These are phyloP conservation scores for Celastrina argiolus DNA, from an alignment of 2,888 invertebrate species.

Conservation along the genomic window DNA sequence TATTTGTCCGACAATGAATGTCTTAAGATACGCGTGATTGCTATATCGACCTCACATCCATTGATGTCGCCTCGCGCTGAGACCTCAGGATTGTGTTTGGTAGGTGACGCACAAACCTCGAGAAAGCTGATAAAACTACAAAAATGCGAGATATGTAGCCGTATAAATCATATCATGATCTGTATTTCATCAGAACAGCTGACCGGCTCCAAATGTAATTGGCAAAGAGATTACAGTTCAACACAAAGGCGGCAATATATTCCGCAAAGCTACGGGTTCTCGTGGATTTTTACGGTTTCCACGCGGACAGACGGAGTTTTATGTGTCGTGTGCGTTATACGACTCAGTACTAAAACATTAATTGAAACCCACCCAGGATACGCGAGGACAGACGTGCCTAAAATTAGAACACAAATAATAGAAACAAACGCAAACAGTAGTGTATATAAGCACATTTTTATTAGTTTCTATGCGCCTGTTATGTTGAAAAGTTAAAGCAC, in stretches of 20 bases:
- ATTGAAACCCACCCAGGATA: not conserved
- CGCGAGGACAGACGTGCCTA: not conserved
- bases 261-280: not conserved
- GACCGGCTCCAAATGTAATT: not conserved
- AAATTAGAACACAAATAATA: not conserved
- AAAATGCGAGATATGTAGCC: not conserved
- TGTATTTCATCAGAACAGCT: not conserved
- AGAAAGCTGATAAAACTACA: too few relatives aligned
- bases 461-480: not conserved
- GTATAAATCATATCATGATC: not conserved
- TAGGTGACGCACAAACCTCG: too few relatives aligned
- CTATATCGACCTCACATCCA: too few relatives aligned
- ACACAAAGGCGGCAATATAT: not conserved
- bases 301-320: not conserved
- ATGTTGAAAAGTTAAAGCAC: not conserved
- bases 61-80: too few relatives aligned
- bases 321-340: constrained; percentile 8
- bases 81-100: too few relatives aligned
- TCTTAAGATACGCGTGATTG: too few relatives aligned
- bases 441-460: too few relatives aligned
- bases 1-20: too few relatives aligned
- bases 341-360: not conserved
- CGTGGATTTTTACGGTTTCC: constrained; percentile 8
- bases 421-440: not conserved
- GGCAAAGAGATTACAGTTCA: not conserved